These are phyloP conservation scores for Pachliopta kotzebuea DNA, from an alignment of 2,888 invertebrate species.

Conservation along the genomic window DNA sequence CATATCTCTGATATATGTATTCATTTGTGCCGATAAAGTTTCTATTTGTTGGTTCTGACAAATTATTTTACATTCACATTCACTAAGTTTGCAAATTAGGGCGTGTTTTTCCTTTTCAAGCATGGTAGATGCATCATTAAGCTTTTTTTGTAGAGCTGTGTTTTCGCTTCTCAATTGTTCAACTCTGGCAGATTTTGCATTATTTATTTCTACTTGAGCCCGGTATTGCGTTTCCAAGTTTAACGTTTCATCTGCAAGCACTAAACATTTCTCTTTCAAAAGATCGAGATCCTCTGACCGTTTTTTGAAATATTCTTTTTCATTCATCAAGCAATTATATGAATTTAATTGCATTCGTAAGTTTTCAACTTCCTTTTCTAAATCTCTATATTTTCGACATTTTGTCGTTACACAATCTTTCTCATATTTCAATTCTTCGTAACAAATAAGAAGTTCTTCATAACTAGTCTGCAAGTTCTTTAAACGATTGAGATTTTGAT, in stretches of 20 bases:
- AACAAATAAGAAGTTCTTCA: conserved; percentile 60
- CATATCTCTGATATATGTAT: conserved; percentile 64
- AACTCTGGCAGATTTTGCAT: conserved; percentile 53
- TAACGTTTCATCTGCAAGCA: conserved; percentile 63
- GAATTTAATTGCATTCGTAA: conserved; percentile 56
- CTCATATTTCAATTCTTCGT: conserved; percentile 64
- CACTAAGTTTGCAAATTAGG: conserved; percentile 72
- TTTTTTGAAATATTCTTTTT: conserved; percentile 66
- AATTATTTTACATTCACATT: conserved; percentile 76
- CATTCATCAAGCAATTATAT: conserved; percentile 64
- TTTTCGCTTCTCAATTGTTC: conserved; percentile 59
- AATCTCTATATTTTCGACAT: conserved; percentile 55
- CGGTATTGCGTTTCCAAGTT: conserved; percentile 62
- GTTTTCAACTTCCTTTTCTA: conserved; percentile 57
- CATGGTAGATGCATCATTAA: conserved; percentile 51
- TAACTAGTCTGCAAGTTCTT: conserved; percentile 64
- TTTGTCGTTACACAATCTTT: conserved; percentile 50
- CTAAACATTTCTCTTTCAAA: conserved; percentile 63
- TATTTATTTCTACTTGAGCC: conserved; percentile 66
- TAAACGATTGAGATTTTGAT: conserved; percentile 59
- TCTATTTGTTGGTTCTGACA: conserved; percentile 81
- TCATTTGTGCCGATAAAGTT: conserved; percentile 74
- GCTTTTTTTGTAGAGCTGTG: conserved; percentile 54
- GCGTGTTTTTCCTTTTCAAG: conserved; percentile 74
- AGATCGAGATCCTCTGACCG: conserved; percentile 62